Base-by-base conservation (phyloP, 2,797 vertebrate genomes). In the Artibeus lituratus region DNA sequence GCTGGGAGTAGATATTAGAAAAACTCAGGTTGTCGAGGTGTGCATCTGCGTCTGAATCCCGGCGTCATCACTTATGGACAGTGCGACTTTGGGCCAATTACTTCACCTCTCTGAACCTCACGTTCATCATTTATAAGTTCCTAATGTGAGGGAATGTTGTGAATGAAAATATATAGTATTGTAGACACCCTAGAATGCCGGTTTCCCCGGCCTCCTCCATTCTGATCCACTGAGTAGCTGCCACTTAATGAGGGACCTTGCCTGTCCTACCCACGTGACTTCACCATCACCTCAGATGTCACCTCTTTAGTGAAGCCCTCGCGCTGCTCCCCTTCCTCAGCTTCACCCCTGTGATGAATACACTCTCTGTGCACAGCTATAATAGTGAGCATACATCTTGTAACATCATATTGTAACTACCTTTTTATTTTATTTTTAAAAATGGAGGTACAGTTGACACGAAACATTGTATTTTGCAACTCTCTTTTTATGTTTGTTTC, bases 361-460 rank as follows among this genome's bases (percentile, higher is more conserved):
- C 1, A 7, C 21, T 32, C 21, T 47, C 44, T 74, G 7, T 10
- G 22, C 1, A 10, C 12, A 10, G 24, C 32, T 51, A 0, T 26
- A 1, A n/a, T 2, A 5, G 37, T 53, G 8, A 3, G 24, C n/a
- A 2, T 4, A 15, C 3, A 22, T 65, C 53, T n/a, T 8, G 14
- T 11, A 16, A 37, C 22, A 15, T n/a, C 7, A 5, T 22, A 3
- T 21, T 47, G 22, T 35, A 26, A 11, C 9, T 15, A 8, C 51
- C 39, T 15, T 81, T 87, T n/a, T 4, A n/a, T 2, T n/a, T 14
- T 2, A 35, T 47, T 14, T 22, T 47, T 65, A 22, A 44, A 35
- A 47, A 83, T 24, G 16, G 80, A 47, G 32, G 42, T 35, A 22
- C 57, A 47, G 3, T 24, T 47, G 59, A 35, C 21, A 49, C 16